phyloP scores from a whole-genome alignment of 2,113 vertebrate genomes.

The Oreotrochilus melanogaster region DNA sequence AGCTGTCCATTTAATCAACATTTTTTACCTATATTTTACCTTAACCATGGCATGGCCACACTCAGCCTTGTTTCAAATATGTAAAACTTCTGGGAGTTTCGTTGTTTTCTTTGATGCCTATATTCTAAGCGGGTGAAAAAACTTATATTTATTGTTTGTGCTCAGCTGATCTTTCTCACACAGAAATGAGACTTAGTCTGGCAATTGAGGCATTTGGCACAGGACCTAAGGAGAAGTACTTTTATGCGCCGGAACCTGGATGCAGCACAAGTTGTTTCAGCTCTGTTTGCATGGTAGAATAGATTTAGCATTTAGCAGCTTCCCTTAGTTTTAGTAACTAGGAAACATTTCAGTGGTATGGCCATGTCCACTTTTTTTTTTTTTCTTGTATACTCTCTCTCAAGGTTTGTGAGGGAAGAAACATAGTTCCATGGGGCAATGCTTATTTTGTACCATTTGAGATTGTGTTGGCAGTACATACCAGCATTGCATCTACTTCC shows the following conservation, averaged over 20 bases:
- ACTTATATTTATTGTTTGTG: constrained; percentile 35
- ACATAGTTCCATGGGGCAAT: neutral
- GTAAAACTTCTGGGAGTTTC: neutral
- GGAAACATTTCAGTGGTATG: constrained; percentile 52
- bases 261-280: constrained; percentile 67
- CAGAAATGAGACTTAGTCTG: constrained; percentile 49
- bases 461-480: constrained; percentile 21
- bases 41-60: neutral
- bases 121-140: neutral
- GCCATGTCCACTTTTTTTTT: constrained; percentile 7
- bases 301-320: constrained; percentile 55
- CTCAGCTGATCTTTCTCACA: constrained; percentile 48
- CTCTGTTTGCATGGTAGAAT: constrained; percentile 57
- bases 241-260: constrained; percentile 60
- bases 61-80: neutral
- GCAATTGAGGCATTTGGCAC: constrained; percentile 61
- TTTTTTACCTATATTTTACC: neutral
- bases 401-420: constrained; percentile 23
- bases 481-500: neutral
- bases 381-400: constrained; percentile 18
- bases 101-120: neutral
- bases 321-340: constrained; percentile 60
- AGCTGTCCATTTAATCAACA: neutral
- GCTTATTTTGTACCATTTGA: constrained; percentile 39
- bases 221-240: constrained; percentile 59